phyloP scores from a whole-genome alignment of 2,113 vertebrate genomes.

The Hippocampus mohnikei region DNA sequence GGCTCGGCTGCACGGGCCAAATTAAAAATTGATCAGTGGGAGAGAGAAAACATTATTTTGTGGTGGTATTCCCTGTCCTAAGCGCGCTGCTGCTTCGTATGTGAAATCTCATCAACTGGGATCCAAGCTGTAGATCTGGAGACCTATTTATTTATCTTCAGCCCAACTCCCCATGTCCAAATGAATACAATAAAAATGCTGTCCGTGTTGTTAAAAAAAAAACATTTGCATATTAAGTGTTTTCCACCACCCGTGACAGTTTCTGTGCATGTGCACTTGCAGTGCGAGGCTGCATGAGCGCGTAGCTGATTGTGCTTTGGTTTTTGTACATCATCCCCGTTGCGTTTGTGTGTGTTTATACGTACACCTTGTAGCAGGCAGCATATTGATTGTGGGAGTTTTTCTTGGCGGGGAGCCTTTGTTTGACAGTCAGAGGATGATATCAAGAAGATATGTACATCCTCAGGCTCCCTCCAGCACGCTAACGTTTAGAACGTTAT shows the following conservation, averaged over 20 bases:
- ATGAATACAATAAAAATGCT: slow-evolving; percentile 45
- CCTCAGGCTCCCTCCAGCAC: slow-evolving; percentile 48
- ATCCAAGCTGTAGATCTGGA: slow-evolving; percentile 49
- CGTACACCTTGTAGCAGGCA: slow-evolving; percentile 54
- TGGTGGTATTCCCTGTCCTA: slow-evolving; percentile 69
- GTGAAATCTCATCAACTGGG: slow-evolving; percentile 63
- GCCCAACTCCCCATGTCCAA: slow-evolving; percentile 20
- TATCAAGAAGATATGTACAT: slow-evolving; percentile 65
- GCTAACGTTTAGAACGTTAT: slow-evolving; percentile 47
- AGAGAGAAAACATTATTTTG: slow-evolving; percentile 77
- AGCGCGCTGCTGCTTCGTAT: slow-evolving; percentile 55
- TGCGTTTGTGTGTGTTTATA: neutral
- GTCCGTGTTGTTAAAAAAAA: slow-evolving; percentile 45
- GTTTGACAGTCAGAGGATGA: slow-evolving; percentile 65
- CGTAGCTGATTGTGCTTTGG: slow-evolving; percentile 60
- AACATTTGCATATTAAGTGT: slow-evolving; percentile 63
- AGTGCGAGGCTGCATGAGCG: slow-evolving; percentile 49
- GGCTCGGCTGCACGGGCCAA: slow-evolving; percentile 67
- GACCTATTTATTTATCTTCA: slow-evolving; percentile 59
- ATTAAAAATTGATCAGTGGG: slow-evolving; percentile 81
- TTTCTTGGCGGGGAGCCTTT: slow-evolving; percentile 52
- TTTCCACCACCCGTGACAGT: slow-evolving; percentile 24
- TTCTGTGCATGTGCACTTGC: neutral
- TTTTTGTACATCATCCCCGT: slow-evolving; percentile 59
- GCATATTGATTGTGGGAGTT: slow-evolving; percentile 68